Percentiles rank a stretch among this genome's conserved stretches.
Evolutionary conservation across 2,113 vertebrate species (phyloP).

Genomic region (Herpetotheres cachinnans): DNA sequence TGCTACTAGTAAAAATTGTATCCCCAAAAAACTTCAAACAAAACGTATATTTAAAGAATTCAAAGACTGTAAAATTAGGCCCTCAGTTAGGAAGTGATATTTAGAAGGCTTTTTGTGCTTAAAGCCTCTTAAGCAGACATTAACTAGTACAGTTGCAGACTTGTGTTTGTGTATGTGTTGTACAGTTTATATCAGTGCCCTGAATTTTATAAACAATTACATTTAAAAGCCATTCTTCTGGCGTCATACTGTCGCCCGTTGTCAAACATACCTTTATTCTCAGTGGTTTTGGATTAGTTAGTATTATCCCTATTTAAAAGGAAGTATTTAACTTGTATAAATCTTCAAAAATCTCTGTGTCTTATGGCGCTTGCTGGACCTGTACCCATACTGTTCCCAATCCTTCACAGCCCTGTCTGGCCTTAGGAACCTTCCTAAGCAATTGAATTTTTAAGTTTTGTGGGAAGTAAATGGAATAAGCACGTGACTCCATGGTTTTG

Average conservation of each 20-base stretch:
- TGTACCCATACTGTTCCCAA: accelerated
- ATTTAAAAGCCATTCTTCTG: background rate
- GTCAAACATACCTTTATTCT: background rate
- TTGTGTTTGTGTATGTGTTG: background rate
- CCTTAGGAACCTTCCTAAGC: background rate
- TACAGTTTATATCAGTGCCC: background rate
- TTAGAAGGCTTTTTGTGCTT: background rate
- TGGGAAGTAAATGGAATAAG: background rate
- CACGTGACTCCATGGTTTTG: background rate
- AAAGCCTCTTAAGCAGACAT: background rate
- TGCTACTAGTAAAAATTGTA: background rate
- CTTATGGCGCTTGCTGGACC: background rate
- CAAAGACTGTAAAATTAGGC: background rate
- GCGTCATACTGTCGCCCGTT: background rate
- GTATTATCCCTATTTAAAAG: background rate
- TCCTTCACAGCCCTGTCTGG: background rate
- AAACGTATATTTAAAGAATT: background rate
- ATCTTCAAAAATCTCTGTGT: background rate
- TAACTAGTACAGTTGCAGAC: background rate
- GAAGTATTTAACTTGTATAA: background rate
- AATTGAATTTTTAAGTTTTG: background rate
- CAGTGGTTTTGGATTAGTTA: background rate
- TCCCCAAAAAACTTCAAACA: background rate
- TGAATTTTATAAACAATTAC: background rate
- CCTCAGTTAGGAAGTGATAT: background rate